These are phyloP conservation scores for Ctenomys sociabilis DNA, from an alignment of 2,113 vertebrate genomes.

Conservation along the genomic window DNA sequence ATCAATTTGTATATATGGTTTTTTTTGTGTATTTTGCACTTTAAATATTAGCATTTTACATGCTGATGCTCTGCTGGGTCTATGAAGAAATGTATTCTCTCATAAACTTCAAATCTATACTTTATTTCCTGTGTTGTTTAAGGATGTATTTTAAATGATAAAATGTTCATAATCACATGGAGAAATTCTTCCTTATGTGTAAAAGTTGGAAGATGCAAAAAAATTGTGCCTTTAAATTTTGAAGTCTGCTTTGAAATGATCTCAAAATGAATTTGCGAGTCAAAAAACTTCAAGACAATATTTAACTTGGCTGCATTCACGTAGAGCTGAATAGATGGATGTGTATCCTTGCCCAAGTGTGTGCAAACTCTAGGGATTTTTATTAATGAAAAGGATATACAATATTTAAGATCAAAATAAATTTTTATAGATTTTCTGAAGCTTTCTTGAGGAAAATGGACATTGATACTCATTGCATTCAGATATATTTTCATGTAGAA, in stretches of 20 bases:
- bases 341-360: not conserved
- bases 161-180: not conserved
- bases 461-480: not conserved
- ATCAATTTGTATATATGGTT: not conserved
- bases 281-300: constrained; percentile 5
- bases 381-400: not conserved
- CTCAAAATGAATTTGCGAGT: not conserved
- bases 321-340: not conserved
- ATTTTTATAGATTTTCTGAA: not conserved
- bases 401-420: constrained; percentile 26
- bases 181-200: not conserved
- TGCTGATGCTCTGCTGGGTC: not conserved
- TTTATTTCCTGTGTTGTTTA: not conserved
- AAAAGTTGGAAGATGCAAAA: not conserved
- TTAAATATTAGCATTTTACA: not conserved
- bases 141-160: not conserved
- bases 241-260: not conserved
- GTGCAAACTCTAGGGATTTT: not conserved
- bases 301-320: not conserved
- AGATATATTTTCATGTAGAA: not conserved
- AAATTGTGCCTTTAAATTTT: not conserved
- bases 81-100: not conserved
- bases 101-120: not conserved
- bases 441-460: not conserved
- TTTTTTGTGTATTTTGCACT: not conserved